A percentile compares a stretch with the other conserved stretches of the same genome.
Evolutionary conservation across 92 coral and sea anemone genomes (phyloP).

Genomic region (Phymanthus crucifer): DNA sequence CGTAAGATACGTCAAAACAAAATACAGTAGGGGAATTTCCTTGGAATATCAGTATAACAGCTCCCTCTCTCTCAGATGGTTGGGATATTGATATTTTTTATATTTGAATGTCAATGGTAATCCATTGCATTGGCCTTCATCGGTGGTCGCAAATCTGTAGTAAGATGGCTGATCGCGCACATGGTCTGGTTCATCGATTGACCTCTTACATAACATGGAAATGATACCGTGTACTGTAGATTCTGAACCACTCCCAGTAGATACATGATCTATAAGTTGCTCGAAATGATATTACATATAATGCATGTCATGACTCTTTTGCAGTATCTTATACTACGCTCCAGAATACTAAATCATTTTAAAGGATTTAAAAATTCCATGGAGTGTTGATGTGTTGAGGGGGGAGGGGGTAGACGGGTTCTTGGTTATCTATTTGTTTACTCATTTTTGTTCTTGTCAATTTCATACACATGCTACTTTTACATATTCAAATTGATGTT

Average conservation of each 20-base stretch:
- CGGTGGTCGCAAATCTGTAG: background rate
- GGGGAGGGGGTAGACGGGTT: too few species aligned
- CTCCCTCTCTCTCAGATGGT: background rate
- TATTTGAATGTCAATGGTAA: too few species aligned
- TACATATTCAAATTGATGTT: too few species aligned
- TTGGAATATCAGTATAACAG: background rate
- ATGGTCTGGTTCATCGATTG: background rate
- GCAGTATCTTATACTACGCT: too few species aligned
- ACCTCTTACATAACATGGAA: constrained; percentile 4
- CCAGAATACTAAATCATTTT: too few species aligned
- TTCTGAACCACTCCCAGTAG: background rate
- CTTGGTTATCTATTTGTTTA: too few species aligned
- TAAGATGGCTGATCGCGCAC: background rate
- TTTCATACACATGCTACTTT: too few species aligned
- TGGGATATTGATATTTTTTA: background rate
- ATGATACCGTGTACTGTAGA: background rate
- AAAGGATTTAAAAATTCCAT: too few species aligned
- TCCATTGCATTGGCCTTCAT: background rate
- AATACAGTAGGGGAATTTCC: background rate
- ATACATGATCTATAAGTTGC: background rate
- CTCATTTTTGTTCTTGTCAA: too few species aligned
- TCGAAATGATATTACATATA: background rate
- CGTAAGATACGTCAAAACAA: background rate
- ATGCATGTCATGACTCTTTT: background rate
- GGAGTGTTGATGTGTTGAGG: too few species aligned